Base-by-base conservation (phyloP, 2,113 vertebrate genomes). In the Mungos mungo region DNA sequence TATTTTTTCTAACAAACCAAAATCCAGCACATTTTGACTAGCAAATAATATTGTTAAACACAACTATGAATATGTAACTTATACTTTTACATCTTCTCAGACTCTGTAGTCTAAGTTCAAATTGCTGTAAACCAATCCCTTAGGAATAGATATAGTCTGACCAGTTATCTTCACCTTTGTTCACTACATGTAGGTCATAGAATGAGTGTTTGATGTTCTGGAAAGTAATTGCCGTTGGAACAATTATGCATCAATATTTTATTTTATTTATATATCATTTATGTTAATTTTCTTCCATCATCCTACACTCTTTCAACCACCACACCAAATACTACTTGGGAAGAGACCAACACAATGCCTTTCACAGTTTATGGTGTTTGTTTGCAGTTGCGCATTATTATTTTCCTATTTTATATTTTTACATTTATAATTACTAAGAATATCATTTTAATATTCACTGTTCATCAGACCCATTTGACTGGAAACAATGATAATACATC, bases 1-100 rank as follows among this genome's bases (percentile, higher is more conserved):
- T 79, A 25, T 74, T 93, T 92, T 93, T 69, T 11, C 82, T 35
- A 86, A 9, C 18, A 97, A 93, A 35, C 23, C 74, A 96, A 89
- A 90, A 92, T 90, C 54, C 47, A 13, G 82, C 21, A 90, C 54
- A 60, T 81, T 85, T 95, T 90, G 50, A 91, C 63, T 71, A 84
- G 45, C 29, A 93, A 96, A 92, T 90, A 81, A 76, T 80, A 52
- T 68, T 65, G 18, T 79, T 96, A 80, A 50, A 71, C 29, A 41
- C 29, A 87, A 45, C 69, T 90, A 12, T 45, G 50, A 86, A 19
- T n/a, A 0, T 57, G 7, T 50, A 95, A 86, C 7, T 84, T 50
- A 86, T 23, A 19, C 35, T 54, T 93, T 63, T 83, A n/a, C 50
- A 57, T 92, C 60, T 80, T 81, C 92, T 63, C 5, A 89, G 84